A percentile compares a stretch with the other conserved stretches of the same genome.
phyloP scores from a whole-genome alignment of 1,140 invertebrate genomes.

The Teleogryllus occipitalis region DNA sequence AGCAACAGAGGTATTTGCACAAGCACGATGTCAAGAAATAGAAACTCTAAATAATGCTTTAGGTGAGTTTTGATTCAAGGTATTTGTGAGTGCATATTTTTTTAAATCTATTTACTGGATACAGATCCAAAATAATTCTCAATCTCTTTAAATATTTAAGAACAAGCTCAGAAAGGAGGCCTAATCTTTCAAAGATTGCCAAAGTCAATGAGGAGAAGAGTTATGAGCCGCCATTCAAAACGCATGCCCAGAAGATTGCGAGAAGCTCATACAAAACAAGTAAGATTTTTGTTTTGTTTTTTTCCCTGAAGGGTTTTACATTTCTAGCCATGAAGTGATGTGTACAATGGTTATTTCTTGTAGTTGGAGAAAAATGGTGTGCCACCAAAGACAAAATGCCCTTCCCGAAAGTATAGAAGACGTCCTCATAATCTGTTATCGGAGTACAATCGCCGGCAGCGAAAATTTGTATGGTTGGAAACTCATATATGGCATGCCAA shows the following conservation, averaged over 20 bases:
- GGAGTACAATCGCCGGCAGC: slow-evolving; percentile 74
- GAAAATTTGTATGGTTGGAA: slow-evolving; percentile 73
- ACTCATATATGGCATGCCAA: slow-evolving; percentile 99
- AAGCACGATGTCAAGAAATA: slow-evolving; percentile 11
- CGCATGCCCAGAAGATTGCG: slow-evolving; percentile 73
- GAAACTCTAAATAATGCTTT: slow-evolving; percentile 10
- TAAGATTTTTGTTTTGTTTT: slow-evolving; percentile 15
- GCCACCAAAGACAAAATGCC: slow-evolving; percentile 60
- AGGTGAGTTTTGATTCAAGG: not conserved
- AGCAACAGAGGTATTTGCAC: not conserved
- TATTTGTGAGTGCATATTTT: not conserved
- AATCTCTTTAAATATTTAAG: slow-evolving; percentile 25
- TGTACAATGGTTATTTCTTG: slow-evolving; percentile 16
- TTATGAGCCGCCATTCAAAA: slow-evolving; percentile 92
- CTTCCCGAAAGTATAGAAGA: slow-evolving; percentile 72
- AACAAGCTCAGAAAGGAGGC: slow-evolving; percentile 52
- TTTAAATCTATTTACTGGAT: not conserved
- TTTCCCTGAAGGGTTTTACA: not conserved
- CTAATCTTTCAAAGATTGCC: slow-evolving; percentile 81
- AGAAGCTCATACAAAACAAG: slow-evolving; percentile 45
- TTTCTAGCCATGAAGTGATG: not conserved
- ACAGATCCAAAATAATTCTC: not conserved
- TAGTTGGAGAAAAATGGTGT: slow-evolving; percentile 58
- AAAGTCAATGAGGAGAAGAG: slow-evolving; percentile 84
- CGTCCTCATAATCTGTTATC: slow-evolving; percentile 65